phyloP scores from a whole-genome alignment of 2,797 vertebrate genomes.

The Poecile montanus region DNA sequence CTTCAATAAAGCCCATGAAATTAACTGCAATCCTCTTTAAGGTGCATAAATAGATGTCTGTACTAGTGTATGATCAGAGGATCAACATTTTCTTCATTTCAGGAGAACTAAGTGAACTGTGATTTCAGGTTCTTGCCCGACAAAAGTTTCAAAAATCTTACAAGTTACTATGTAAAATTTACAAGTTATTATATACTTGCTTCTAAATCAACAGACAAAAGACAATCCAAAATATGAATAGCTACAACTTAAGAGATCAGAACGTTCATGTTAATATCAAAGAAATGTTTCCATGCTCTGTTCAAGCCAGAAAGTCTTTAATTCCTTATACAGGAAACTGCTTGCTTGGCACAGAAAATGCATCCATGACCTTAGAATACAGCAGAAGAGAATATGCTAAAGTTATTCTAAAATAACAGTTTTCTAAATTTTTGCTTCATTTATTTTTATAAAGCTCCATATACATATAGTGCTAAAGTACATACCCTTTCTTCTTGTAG shows the following conservation, averaged over 20 bases:
- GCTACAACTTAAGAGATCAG: not conserved
- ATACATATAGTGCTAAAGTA: constrained; percentile 81
- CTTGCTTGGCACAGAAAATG: not conserved
- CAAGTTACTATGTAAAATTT: not conserved
- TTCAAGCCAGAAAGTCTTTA: not conserved
- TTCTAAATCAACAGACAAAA: constrained; percentile 28
- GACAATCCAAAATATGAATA: not conserved
- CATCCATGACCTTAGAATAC: constrained; percentile 1
- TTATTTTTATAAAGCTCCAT: constrained; percentile 64
- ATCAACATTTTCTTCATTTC: not conserved
- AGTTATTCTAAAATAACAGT: constrained; percentile 21
- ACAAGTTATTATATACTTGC: not conserved
- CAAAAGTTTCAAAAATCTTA: not conserved
- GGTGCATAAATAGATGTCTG: not conserved
- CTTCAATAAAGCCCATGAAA: not conserved
- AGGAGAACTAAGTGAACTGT: not conserved
- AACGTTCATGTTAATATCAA: not conserved
- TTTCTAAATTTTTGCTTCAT: constrained; percentile 13
- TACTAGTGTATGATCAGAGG: not conserved
- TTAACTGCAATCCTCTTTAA: not conserved
- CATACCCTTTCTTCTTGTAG: constrained; percentile 98
- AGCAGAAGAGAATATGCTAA: constrained; percentile 35
- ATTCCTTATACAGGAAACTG: not conserved
- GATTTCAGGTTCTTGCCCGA: not conserved
- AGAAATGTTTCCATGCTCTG: not conserved